A percentile compares a stretch with the other conserved stretches of the same genome.
phyloP scores from a whole-genome alignment of 1,140 invertebrate genomes.

The Laupala kohalensis region DNA sequence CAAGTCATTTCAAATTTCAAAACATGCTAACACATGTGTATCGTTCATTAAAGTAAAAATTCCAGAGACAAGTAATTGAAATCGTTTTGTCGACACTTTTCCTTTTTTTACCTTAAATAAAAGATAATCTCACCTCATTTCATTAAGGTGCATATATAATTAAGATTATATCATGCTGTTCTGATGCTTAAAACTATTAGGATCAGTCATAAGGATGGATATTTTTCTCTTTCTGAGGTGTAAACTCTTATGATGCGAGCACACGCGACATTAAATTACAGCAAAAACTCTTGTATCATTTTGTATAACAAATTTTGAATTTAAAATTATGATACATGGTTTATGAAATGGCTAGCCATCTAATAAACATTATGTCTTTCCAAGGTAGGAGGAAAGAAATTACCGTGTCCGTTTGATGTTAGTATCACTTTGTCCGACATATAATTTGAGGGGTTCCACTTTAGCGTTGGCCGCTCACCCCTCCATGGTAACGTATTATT shows the following conservation, averaged over 20 bases:
- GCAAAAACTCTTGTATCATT: not conserved
- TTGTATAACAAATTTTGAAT: not conserved
- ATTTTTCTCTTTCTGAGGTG: not conserved
- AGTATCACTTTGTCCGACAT: not conserved
- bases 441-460: not conserved
- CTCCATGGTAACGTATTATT: not conserved
- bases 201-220: not conserved
- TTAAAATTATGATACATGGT: not conserved
- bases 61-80: too few relatives aligned
- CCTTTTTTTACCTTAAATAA: too few relatives aligned
- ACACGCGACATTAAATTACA: not conserved
- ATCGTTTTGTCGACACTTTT: too few relatives aligned
- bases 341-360: not conserved
- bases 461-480: not conserved
- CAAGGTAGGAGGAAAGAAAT: not conserved
- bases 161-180: too few relatives aligned
- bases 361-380: not conserved
- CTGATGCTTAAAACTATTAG: not conserved
- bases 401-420: not conserved
- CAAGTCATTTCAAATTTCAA: too few relatives aligned
- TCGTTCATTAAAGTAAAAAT: too few relatives aligned
- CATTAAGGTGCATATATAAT: too few relatives aligned
- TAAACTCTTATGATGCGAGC: not conserved
- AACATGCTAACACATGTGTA: too few relatives aligned
- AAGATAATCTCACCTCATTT: too few relatives aligned